Evolutionary conservation across 2,113 vertebrate species (phyloP), one percentile per base, ranked within the genome.

Genomic region (Archilochus colubris): DNA sequence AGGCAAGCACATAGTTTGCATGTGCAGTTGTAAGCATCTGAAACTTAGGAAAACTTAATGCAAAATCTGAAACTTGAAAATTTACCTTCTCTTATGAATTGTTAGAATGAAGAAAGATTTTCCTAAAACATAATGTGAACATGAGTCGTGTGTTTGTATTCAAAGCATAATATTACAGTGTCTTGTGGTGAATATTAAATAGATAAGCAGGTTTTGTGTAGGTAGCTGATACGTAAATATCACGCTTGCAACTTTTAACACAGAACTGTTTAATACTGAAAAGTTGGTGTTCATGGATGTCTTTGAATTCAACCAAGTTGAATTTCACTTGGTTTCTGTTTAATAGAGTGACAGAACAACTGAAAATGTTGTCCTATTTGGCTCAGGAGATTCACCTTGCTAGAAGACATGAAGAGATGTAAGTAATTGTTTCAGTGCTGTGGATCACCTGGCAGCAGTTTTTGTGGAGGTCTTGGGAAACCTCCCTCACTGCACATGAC

Each of bases 401-500:
- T 86, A 98, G 96, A 94, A 98, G 97, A 96, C 98, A 98, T 15
- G 98, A 98, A 80, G 96, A 98, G 91, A 98, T 99, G 98, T 99
- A 97, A 98, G 98, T 98, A 91, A 14, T 1, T 53, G 46, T 68
- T 87, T 84, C 27, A 53, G 18, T 9, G 10, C 76, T 23, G 62
- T 15, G 14, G 19, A 36, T 22, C 75, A 27, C n/a, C 58, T 62
- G 13, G 0, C 51, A 51, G 74, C 81, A 44, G 7, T 31, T 64
- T 16, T 5, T 38, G 28, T 12, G 62, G 40, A 30, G 44, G 40
- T 51, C 51, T 33, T 57, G 25, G 4, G 4, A 30, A 53, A 3
- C 36, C 43, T 76, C 22, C 36, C 36, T 69, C 23, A 1, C 72
- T 53, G 63, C 38, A 3, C 38, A 7, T 1, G 6, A 25, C 50